These are phyloP conservation scores for Pocillopora meandrina DNA, from an alignment of 92 coral and sea anemone species.

Conservation along the genomic window DNA sequence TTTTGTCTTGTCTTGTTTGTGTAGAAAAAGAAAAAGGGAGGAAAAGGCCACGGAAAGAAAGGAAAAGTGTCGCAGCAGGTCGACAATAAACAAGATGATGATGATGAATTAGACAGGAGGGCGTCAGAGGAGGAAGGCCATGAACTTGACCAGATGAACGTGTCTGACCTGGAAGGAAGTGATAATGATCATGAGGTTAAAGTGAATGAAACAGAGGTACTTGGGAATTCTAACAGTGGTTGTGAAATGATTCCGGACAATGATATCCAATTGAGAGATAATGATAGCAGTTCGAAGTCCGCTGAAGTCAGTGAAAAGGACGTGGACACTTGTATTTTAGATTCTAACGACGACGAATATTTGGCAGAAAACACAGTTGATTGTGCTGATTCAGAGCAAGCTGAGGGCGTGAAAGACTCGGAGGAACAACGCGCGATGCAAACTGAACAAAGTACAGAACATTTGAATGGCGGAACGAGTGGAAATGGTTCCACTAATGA, in stretches of 20 bases:
- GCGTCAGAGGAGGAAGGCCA: constrained; percentile 26
- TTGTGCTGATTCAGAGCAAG: not conserved
- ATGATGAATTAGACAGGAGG: constrained; percentile 3
- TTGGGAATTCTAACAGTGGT: not conserved
- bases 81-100: constrained; percentile 22
- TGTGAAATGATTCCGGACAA: not conserved
- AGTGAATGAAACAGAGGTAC: not conserved
- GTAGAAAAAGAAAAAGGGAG: constrained; percentile 53
- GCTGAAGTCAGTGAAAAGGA: not conserved
- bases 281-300: not conserved
- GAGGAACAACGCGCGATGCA: not conserved
- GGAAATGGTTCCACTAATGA: not conserved
- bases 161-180: constrained; percentile 27
- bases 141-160: constrained; percentile 24
- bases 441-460: not conserved
- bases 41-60: constrained; percentile 41
- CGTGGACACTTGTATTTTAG: not conserved
- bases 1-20: not conserved
- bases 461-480: not conserved
- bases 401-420: not conserved
- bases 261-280: not conserved
- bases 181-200: not conserved
- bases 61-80: constrained; percentile 3
- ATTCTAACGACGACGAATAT: not conserved
- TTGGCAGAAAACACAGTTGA: not conserved